A percentile compares a stretch with the other conserved stretches of the same genome.
phyloP scores from a whole-genome alignment of 2,888 invertebrate species.

The Microctonus aethiopoides region DNA sequence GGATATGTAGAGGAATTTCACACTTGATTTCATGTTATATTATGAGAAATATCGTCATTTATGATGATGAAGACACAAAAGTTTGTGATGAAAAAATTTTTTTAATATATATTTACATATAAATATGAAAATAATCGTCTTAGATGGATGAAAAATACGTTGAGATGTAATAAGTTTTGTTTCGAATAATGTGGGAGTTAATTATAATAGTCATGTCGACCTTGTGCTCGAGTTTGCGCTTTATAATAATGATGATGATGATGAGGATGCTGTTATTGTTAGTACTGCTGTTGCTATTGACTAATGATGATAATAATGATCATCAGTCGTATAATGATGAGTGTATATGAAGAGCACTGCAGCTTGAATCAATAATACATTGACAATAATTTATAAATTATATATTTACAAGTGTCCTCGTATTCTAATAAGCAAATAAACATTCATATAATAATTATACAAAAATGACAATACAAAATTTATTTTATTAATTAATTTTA shows the following conservation, averaged over 20 bases:
- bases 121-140: neutral
- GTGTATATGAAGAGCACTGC: neutral
- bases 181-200: conserved; percentile 51
- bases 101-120: neutral
- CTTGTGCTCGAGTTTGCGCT: conserved; percentile 50
- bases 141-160: neutral
- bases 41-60: neutral
- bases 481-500: no score
- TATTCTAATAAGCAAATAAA: no score
- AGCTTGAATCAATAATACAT: neutral
- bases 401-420: no score
- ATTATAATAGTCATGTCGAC: conserved; percentile 54
- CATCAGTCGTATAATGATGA: neutral
- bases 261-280: neutral
- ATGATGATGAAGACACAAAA: neutral
- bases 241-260: conserved; percentile 14
- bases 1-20: neutral
- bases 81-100: neutral
- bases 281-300: neutral
- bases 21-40: neutral
- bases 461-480: neutral
- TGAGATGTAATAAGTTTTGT: conserved; percentile 31
- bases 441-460: no score
- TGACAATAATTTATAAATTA: conserved; percentile 12
- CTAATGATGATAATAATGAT: conserved; percentile 13